Conservation (phyloP, 2,888 invertebrate genomes). For the Lasioglossum zephyrum region DNA sequence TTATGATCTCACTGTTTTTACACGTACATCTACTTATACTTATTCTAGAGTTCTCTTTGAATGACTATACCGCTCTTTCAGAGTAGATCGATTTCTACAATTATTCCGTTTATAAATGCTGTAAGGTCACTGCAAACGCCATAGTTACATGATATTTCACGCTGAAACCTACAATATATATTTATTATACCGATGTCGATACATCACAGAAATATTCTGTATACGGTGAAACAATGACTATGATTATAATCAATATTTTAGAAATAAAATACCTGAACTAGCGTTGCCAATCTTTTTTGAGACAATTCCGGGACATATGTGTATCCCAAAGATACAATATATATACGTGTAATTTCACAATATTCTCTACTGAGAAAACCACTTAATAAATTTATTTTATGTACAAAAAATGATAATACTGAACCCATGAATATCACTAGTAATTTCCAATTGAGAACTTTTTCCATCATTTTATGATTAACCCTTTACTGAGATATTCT, state of each 20-base stretch:
- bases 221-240: neutral
- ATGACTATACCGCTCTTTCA: neutral
- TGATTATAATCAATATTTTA: neutral
- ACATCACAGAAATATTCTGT: neutral
- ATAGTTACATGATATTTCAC: neutral
- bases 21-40: neutral
- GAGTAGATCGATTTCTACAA: neutral
- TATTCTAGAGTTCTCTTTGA: neutral
- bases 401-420: no score
- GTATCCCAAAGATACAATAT: no score
- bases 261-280: neutral
- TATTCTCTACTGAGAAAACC: no score
- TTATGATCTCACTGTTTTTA: neutral
- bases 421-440: neutral
- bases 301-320: neutral
- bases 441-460: neutral
- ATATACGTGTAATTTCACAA: no score
- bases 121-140: neutral
- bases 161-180: neutral
- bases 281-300: no score
- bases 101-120: neutral
- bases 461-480: neutral
- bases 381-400: no score
- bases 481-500: no score
- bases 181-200: neutral